These are phyloP conservation scores for Eonycteris spelaea DNA, from an alignment of 2,113 vertebrate genomes.

Conservation along the genomic window DNA sequence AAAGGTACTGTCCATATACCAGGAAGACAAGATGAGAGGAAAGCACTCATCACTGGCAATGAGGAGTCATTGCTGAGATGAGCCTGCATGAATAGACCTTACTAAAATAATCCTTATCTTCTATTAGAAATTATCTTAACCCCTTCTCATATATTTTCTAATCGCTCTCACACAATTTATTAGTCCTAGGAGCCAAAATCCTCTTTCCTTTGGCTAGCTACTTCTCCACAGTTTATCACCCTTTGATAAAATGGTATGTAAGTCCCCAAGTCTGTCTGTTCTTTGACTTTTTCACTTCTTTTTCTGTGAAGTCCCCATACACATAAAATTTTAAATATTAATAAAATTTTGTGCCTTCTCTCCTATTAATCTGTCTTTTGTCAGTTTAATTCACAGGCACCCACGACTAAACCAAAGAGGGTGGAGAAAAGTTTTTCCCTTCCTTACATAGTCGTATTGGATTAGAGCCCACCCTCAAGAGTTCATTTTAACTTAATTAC, in stretches of 20 bases:
- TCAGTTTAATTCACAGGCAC: background rate
- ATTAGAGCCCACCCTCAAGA: background rate
- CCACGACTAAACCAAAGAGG: background rate
- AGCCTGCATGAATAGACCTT: background rate
- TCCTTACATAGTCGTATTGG: background rate
- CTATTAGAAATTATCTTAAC: background rate
- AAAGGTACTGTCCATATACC: background rate
- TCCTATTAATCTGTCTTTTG: background rate
- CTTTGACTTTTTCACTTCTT: background rate
- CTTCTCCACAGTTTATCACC: background rate
- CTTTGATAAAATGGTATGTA: background rate
- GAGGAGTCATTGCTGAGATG: background rate
- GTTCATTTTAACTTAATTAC: constrained; percentile 17
- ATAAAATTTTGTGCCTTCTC: background rate
- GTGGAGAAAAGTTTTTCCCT: background rate
- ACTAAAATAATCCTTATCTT: background rate
- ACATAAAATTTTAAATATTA: background rate
- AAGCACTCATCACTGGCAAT: background rate
- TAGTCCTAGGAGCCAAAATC: background rate
- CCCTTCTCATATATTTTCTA: background rate
- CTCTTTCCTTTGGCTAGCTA: background rate
- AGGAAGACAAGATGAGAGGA: background rate
- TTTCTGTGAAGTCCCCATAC: background rate
- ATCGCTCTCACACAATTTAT: background rate
- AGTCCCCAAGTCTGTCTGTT: background rate